These are phyloP conservation scores for Parnassius orleans DNA, from an alignment of 2,888 invertebrate species.

Conservation along the genomic window DNA sequence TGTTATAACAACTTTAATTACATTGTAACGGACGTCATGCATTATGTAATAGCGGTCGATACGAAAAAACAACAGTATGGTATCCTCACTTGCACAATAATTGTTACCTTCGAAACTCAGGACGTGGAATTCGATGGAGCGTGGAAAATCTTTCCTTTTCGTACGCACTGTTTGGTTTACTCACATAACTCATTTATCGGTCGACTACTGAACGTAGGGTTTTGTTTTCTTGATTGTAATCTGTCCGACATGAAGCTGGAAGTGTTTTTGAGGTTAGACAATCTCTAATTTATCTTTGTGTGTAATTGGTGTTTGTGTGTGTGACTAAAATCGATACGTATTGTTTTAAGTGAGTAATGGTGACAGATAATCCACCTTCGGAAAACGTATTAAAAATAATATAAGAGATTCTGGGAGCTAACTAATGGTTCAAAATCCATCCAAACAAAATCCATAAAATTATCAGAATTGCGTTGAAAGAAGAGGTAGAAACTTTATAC, in stretches of 20 bases:
- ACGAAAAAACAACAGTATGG: neutral
- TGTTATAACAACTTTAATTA: neutral
- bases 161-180: neutral
- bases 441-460: too few relatives aligned
- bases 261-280: constrained; percentile 15
- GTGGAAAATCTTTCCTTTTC: constrained; percentile 10
- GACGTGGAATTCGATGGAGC: constrained; percentile 25
- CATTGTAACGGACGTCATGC: neutral
- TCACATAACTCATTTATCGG: constrained; percentile 18
- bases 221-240: constrained; percentile 5
- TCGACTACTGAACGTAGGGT: constrained; percentile 18
- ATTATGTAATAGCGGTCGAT: constrained; percentile 19
- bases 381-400: too few relatives aligned
- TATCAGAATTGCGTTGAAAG: too few relatives aligned
- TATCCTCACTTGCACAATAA: constrained; percentile 16
- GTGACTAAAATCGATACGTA: too few relatives aligned
- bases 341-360: too few relatives aligned
- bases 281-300: neutral
- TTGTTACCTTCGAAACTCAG: constrained; percentile 23
- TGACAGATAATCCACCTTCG: too few relatives aligned
- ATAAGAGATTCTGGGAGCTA: too few relatives aligned
- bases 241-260: constrained; percentile 7
- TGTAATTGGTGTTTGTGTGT: neutral
- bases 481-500: too few relatives aligned
- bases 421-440: too few relatives aligned